Evolutionary conservation across 2,888 invertebrate genomes (phyloP).

Genomic region (Tortricodes alternella): DNA sequence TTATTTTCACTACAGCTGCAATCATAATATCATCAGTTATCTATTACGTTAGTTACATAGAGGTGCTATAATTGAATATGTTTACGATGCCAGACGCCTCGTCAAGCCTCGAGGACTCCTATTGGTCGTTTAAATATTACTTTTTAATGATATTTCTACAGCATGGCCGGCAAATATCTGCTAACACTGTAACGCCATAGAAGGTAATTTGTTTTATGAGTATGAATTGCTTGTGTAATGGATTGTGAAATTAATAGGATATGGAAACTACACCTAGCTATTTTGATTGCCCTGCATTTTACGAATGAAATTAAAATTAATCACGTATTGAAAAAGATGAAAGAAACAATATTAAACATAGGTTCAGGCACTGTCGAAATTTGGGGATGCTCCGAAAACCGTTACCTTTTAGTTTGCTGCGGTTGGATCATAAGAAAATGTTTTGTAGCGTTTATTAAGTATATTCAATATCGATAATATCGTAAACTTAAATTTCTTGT

Average conservation of each 20-base stretch:
- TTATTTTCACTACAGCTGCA: neutral
- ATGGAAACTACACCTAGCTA: no score
- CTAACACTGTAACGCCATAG: slow-evolving; percentile 4
- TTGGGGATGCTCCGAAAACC: no score
- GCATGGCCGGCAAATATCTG: slow-evolving; percentile 5
- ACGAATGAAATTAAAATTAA: no score
- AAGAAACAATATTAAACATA: no score
- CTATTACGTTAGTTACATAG: neutral
- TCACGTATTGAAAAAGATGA: no score
- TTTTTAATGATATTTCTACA: slow-evolving; percentile 10
- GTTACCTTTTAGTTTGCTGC: no score
- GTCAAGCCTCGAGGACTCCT: neutral
- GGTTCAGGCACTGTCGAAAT: no score
- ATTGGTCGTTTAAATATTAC: slow-evolving; percentile 20
- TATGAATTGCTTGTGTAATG: neutral
- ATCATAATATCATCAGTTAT: neutral
- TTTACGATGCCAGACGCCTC: neutral
- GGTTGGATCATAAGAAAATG: no score
- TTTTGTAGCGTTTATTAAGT: no score
- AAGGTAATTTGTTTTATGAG: slow-evolving; percentile 1
- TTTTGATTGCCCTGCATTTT: no score
- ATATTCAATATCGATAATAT: no score
- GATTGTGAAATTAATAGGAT: neutral
- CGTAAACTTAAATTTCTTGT: no score
- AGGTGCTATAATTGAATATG: slow-evolving; percentile 1